These are phyloP conservation scores for Anguilla rostrata DNA, from an alignment of 2,113 vertebrate species.

Conservation along the genomic window DNA sequence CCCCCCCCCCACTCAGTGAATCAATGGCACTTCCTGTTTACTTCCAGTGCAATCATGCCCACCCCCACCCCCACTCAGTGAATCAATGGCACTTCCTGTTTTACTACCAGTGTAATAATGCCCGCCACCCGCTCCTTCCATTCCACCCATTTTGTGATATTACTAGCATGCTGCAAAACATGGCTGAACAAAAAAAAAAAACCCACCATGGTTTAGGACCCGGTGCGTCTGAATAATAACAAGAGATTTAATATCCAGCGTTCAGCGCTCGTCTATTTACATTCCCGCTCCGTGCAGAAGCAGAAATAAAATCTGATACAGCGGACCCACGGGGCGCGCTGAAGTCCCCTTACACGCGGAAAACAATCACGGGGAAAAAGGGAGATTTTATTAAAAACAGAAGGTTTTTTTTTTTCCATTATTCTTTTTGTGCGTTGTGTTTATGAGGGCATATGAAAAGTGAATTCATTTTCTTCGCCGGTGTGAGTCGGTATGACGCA, in stretches of 20 bases:
- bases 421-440: neutral
- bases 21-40: neutral
- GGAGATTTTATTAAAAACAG: neutral
- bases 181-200: neutral
- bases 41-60: neutral
- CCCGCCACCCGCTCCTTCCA: neutral
- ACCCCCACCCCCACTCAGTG: neutral
- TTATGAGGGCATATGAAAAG: neutral
- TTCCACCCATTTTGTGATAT: constrained; percentile 1
- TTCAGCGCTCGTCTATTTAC: neutral
- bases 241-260: neutral
- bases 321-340: no score
- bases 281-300: neutral
- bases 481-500: neutral
- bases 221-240: neutral
- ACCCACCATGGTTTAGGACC: neutral
- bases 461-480: neutral
- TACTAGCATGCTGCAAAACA: neutral
- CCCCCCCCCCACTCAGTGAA: neutral
- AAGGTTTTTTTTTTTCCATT: neutral
- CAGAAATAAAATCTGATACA: neutral
- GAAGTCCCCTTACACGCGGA: neutral
- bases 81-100: neutral
- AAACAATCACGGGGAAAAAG: neutral
- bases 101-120: neutral